Conservation (phyloP, 2,113 vertebrate species). For the Poeciliopsis turrubarensis region DNA sequence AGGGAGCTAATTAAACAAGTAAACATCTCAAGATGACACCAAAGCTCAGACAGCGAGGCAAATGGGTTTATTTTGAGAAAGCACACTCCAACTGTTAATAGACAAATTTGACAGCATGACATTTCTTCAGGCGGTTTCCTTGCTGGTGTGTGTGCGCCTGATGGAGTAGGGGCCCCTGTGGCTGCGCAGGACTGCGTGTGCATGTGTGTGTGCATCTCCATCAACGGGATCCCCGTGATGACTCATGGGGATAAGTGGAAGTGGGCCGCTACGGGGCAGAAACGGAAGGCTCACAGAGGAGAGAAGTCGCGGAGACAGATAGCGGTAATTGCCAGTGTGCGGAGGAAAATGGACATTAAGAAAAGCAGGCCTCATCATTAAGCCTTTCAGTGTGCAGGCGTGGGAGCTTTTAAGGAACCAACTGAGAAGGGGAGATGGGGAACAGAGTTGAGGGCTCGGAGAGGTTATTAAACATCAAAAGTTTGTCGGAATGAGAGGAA, state of each 20-base stretch:
- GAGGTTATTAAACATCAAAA: conserved; percentile 22
- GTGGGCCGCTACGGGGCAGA: conserved; percentile 34
- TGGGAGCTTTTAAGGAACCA: conserved; percentile 28
- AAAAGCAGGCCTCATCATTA: conserved; percentile 47
- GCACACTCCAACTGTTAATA: not conserved
- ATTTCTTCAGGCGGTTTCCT: conserved; percentile 22
- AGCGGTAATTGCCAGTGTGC: conserved; percentile 45
- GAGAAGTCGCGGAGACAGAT: conserved; percentile 36
- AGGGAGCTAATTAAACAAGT: conserved; percentile 15
- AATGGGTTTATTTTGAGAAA: not conserved
- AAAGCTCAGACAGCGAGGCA: conserved; percentile 7
- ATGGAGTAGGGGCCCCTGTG: conserved; percentile 1
- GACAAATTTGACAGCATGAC: conserved; percentile 34
- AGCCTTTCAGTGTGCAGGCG: conserved; percentile 8
- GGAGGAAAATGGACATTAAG: conserved; percentile 68
- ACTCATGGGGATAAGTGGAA: conserved; percentile 46
- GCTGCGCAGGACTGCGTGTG: not conserved
- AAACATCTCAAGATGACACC: not conserved
- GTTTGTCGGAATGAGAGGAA: conserved; percentile 51
- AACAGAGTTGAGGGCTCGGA: conserved; percentile 1
- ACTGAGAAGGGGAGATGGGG: not conserved
- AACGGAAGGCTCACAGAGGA: conserved; percentile 20
- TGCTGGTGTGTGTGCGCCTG: not conserved
- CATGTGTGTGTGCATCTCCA: not conserved
- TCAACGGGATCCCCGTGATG: conserved; percentile 24